Percentiles rank a stretch among this genome's conserved stretches.
phyloP scores from a whole-genome alignment of 2,888 invertebrate species.

The Tinea trinotella region DNA sequence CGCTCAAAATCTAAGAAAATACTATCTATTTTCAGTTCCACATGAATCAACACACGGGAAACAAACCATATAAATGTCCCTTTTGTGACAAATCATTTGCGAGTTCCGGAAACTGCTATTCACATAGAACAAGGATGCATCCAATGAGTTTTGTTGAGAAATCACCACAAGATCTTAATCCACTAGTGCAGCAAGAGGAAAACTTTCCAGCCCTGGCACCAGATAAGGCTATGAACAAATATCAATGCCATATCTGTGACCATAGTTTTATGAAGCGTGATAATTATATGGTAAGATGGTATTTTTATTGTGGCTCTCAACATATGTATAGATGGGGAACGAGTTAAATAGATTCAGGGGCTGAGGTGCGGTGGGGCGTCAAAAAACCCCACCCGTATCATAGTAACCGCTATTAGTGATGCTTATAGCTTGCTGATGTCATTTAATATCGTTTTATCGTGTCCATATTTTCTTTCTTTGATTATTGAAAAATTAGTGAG shows the following conservation, averaged over 20 bases:
- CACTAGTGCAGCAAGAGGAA: slow-evolving; percentile 24
- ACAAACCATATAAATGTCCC: slow-evolving; percentile 80
- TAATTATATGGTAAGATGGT: slow-evolving; percentile 52
- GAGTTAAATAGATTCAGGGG: too few species aligned
- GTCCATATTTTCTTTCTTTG: too few species aligned
- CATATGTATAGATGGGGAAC: too few species aligned
- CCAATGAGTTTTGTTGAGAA: slow-evolving; percentile 59
- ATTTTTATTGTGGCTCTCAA: too few species aligned
- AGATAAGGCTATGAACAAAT: slow-evolving; percentile 40
- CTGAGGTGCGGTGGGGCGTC: too few species aligned
- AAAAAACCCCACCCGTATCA: too few species aligned
- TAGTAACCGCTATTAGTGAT: too few species aligned
- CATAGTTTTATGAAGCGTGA: slow-evolving; percentile 49
- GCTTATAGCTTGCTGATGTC: too few species aligned
- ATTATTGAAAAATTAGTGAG: too few species aligned
- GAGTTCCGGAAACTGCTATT: slow-evolving; percentile 81
- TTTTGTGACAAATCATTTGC: slow-evolving; percentile 81
- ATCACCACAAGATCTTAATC: not conserved
- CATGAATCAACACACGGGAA: slow-evolving; percentile 83
- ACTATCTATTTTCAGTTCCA: slow-evolving; percentile 71
- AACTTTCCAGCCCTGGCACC: slow-evolving; percentile 23
- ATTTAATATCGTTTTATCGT: too few species aligned
- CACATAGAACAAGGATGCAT: slow-evolving; percentile 81
- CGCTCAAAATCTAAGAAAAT: too few species aligned
- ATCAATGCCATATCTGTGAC: slow-evolving; percentile 44